Conservation (phyloP, 2,113 vertebrate species). For the Hemiprocne comata region DNA sequence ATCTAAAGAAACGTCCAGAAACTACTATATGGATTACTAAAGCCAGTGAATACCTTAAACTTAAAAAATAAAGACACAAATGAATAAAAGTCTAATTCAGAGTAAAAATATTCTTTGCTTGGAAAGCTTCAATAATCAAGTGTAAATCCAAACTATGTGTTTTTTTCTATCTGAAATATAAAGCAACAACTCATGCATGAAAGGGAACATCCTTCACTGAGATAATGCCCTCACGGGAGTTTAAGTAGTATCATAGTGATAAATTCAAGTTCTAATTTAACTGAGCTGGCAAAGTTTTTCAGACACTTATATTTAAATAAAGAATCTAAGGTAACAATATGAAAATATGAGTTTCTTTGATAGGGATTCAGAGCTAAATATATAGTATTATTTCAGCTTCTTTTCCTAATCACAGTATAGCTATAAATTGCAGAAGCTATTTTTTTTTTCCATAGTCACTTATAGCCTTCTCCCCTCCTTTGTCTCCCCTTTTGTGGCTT, state of each 20-base stretch:
- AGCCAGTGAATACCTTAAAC: background rate
- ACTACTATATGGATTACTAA: background rate
- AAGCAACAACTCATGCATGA: background rate
- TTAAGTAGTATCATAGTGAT: background rate
- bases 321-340: background rate
- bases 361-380: background rate
- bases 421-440: background rate
- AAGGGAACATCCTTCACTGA: background rate
- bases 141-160: background rate
- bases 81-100: background rate
- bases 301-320: background rate
- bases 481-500: background rate
- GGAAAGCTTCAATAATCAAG: background rate
- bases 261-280: background rate
- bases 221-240: background rate
- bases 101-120: background rate
- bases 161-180: background rate
- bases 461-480: background rate
- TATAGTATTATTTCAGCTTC: background rate
- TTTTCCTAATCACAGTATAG: background rate
- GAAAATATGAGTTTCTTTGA: background rate
- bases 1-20: background rate
- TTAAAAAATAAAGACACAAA: background rate
- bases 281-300: background rate
- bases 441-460: background rate